These are phyloP conservation scores for Stenchaetothrips biformis DNA, from an alignment of 2,888 invertebrate species.

Conservation along the genomic window DNA sequence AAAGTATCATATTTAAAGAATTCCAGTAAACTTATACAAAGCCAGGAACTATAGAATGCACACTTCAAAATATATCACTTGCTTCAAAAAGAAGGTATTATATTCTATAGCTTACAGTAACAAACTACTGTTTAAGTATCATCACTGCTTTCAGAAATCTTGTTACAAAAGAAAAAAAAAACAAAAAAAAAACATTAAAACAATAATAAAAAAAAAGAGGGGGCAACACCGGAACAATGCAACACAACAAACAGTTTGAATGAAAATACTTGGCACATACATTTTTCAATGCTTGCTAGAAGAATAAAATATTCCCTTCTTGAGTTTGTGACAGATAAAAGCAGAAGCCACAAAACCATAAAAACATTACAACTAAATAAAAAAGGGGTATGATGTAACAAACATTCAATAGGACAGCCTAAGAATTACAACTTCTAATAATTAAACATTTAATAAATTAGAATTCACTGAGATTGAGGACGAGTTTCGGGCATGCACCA, in stretches of 20 bases:
- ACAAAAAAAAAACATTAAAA: background rate
- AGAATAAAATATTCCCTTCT: too few relatives aligned
- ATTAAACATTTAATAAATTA: background rate
- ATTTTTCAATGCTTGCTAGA: too few relatives aligned
- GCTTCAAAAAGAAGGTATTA: background rate
- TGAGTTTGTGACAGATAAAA: too few relatives aligned
- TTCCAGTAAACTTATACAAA: too few relatives aligned
- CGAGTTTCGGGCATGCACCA: background rate
- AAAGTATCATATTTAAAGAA: background rate
- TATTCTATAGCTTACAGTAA: background rate
- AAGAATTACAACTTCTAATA: background rate
- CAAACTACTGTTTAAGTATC: background rate
- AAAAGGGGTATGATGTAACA: slow-evolving; percentile 19
- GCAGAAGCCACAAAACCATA: background rate
- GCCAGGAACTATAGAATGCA: too few relatives aligned
- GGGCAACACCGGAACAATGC: too few relatives aligned
- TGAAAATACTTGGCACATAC: too few relatives aligned
- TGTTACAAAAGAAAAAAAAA: background rate
- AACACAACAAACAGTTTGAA: too few relatives aligned
- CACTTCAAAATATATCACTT: too few relatives aligned
- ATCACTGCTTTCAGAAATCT: background rate
- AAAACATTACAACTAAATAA: slow-evolving; percentile 26
- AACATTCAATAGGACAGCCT: background rate
- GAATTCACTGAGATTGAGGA: background rate
- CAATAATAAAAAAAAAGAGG: background rate